Evolutionary conservation across 2,113 vertebrate species (phyloP), one percentile per base, ranked within the genome.

Genomic region (Pyxicephalus adspersus): DNA sequence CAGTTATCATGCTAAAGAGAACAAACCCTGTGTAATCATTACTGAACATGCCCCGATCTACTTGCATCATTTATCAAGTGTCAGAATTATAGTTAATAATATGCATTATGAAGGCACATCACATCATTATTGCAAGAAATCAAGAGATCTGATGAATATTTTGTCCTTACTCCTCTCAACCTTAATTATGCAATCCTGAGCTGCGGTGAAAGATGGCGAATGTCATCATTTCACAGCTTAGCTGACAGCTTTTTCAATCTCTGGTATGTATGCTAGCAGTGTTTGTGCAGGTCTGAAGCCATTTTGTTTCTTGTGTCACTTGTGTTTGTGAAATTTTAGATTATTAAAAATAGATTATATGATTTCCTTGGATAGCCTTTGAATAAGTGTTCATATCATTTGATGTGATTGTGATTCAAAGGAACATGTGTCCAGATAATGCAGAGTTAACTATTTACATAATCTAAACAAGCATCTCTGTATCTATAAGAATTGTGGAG

Each of bases 21-120:
- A 19, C 29, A 26, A 9, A 57, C 13, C 16, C 4, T 5, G 20
- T 7, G 51, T 75, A 18, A 75, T 60, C 58, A 45, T 75, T 61
- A 75, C 61, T 31, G 61, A 31, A 11, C 52, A 20, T 26, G 29
- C 55, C 29, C 72, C 22, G 20, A 25, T 61, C 58, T n/a, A 31
- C 20, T 58, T 9, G 9, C 19, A 61, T 45, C 20, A 61, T 75
- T 75, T 60, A 57, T 73, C 52, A 57, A 55, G 22, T 58, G 70
- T 73, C 54, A 61, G 31, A 26, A 38, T 57, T 61, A 22, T 29
- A 60, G 29, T 45, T 75, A 75, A 60, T 74, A 58, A 61, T 38
- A n/a, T 20, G 71, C 17, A 72, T 55, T 17, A 73, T 72, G 52
- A 58, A 57, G 54, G 58, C 72, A 13, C 38, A 23, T 61, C 16